These are phyloP conservation scores for Drosophila setifemur DNA, from an alignment of 1,140 invertebrate genomes.

Conservation along the genomic window DNA sequence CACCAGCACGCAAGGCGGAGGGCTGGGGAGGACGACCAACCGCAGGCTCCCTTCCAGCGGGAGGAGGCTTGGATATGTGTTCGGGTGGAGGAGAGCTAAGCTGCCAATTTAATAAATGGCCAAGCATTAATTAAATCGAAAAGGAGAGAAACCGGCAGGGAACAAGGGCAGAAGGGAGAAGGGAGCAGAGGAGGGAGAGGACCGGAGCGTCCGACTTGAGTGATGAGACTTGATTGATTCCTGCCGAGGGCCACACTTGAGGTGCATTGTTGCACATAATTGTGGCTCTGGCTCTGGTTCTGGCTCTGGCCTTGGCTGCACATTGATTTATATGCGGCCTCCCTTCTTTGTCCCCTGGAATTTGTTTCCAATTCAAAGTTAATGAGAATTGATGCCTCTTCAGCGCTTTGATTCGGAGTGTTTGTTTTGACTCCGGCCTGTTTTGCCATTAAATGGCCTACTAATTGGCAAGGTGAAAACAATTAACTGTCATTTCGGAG, in stretches of 20 bases:
- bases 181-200: not conserved
- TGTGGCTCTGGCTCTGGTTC: conserved; percentile 53
- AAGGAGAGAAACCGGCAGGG: conserved; percentile 31
- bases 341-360: conserved; percentile 35
- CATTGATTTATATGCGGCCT: conserved; percentile 66
- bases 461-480: conserved; percentile 61
- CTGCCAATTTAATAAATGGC: conserved; percentile 82
- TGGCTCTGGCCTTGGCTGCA: conserved; percentile 49
- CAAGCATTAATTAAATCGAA: conserved; percentile 77
- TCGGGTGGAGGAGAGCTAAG: conserved; percentile 44
- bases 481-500: conserved; percentile 43
- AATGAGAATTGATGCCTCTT: conserved; percentile 72
- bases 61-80: not conserved
- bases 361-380: conserved; percentile 76
- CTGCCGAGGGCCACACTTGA: conserved; percentile 75
- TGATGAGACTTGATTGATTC: conserved; percentile 82
- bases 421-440: conserved; percentile 31
- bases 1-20: conserved; percentile 31
- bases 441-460: conserved; percentile 52
- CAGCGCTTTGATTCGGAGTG: conserved; percentile 56
- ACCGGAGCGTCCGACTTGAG: conserved; percentile 47
- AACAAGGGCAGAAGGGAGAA: conserved; percentile 12
- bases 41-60: conserved; percentile 35
- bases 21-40: conserved; percentile 53
- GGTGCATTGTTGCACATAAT: conserved; percentile 68